A percentile compares a stretch with the other conserved stretches of the same genome.
Conservation (phyloP, 2,888 invertebrate genomes). For the Pinctada fucata region DNA sequence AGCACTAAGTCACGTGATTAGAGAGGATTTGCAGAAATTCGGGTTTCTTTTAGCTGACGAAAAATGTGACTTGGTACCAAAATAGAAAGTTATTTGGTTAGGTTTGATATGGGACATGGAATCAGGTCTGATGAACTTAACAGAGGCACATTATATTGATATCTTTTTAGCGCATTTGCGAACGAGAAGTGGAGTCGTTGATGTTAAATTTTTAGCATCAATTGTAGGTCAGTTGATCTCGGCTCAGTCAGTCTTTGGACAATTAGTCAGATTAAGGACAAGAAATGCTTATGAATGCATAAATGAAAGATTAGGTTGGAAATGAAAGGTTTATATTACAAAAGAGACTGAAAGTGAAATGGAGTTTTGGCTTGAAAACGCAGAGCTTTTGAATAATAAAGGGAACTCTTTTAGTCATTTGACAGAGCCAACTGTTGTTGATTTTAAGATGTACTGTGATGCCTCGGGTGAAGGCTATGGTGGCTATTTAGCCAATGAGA, state of each 20-base stretch:
- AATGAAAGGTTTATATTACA: background rate
- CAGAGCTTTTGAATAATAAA: background rate
- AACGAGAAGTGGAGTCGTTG: too few relatives aligned
- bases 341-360: background rate
- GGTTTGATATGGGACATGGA: constrained; percentile 36
- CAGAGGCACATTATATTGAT: too few relatives aligned
- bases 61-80: constrained; percentile 42
- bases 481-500: too few relatives aligned
- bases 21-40: too few relatives aligned
- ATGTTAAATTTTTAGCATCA: background rate
- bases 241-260: constrained; percentile 9
- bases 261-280: constrained; percentile 3
- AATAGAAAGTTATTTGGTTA: too few relatives aligned
- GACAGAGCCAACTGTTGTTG: background rate
- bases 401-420: background rate
- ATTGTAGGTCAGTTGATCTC: constrained; percentile 20
- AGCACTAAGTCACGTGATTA: constrained; percentile 15
- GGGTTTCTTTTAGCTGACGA: constrained; percentile 46
- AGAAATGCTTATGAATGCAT: constrained; percentile 14
- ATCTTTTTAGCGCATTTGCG: too few relatives aligned
- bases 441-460: constrained; percentile 1
- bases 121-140: constrained; percentile 25
- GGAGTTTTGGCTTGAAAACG: background rate
- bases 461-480: constrained; percentile 1
- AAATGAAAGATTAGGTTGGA: background rate